Conservation (phyloP, 2,113 vertebrate species). For the Oplegnathus fasciatus region DNA sequence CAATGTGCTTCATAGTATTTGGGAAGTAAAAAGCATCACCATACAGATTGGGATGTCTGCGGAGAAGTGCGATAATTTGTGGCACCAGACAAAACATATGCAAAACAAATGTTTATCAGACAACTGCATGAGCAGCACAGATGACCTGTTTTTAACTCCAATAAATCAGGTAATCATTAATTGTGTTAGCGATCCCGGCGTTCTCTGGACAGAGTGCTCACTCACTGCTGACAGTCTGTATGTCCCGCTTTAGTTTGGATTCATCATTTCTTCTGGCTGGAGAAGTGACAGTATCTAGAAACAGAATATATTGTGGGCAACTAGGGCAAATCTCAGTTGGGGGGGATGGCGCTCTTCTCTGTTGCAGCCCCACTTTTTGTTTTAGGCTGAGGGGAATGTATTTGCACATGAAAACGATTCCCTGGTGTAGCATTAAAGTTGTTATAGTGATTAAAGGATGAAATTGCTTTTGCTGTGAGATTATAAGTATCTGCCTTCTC, state of each 20-base stretch:
- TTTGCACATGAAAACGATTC: constrained; percentile 34
- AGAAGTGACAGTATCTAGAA: constrained; percentile 9
- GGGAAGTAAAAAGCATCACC: not conserved
- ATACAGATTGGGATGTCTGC: not conserved
- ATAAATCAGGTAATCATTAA: constrained; percentile 18
- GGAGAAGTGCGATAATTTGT: not conserved
- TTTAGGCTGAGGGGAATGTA: constrained; percentile 18
- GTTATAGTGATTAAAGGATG: constrained; percentile 7
- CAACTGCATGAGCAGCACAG: not conserved
- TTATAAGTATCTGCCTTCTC: not conserved
- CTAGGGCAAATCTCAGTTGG: constrained; percentile 48
- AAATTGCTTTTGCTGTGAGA: constrained; percentile 11
- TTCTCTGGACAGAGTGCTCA: not conserved
- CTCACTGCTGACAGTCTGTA: not conserved
- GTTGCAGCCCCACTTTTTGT: not conserved
- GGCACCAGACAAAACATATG: not conserved
- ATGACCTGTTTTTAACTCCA: not conserved
- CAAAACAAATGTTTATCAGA: not conserved
- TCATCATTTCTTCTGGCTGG: not conserved
- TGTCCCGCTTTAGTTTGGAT: not conserved
- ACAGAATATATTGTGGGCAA: constrained; percentile 35
- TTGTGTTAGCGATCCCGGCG: not conserved
- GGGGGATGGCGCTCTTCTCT: not conserved
- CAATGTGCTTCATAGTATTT: not conserved
- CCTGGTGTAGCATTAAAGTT: not conserved